Percentiles rank a stretch among this genome's conserved stretches.
Evolutionary conservation across 2,888 invertebrate genomes (phyloP).

Genomic region (Megastigmus dorsalis): DNA sequence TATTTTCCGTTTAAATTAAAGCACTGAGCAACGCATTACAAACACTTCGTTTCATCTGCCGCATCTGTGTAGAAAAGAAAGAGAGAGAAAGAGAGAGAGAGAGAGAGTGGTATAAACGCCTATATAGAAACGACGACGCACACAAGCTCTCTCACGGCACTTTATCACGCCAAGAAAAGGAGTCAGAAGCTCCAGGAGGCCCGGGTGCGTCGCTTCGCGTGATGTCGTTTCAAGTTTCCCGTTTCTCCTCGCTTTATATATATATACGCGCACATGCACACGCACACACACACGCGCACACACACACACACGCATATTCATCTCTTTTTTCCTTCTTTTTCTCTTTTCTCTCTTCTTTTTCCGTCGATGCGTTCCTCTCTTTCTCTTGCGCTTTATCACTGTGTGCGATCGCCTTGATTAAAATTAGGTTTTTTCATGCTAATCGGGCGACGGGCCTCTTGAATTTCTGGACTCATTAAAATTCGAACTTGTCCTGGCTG

Average conservation of each 20-base stretch:
- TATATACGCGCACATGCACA: no score
- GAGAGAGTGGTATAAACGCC: no score
- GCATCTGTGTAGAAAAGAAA: no score
- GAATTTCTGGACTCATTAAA: constrained; percentile 4
- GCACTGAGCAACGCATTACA: no score
- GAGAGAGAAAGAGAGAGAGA: no score
- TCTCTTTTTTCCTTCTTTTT: neutral
- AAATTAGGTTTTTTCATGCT: constrained; percentile 11
- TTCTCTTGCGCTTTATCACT: neutral
- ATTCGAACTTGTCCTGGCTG: no score
- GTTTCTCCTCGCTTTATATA: constrained; percentile 6
- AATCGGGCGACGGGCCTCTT: neutral
- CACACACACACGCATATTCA: no score
- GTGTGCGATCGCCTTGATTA: constrained; percentile 34
- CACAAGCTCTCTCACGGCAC: constrained; percentile 19
- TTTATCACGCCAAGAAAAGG: constrained; percentile 29
- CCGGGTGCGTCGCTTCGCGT: neutral
- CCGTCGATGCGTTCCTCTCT: neutral
- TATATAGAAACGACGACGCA: constrained; percentile 12
- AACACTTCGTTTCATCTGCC: neutral
- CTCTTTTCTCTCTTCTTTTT: neutral
- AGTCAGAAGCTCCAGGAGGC: constrained; percentile 44
- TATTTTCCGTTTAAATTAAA: no score
- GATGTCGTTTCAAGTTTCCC: constrained; percentile 38
- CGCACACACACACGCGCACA: no score